Conservation (phyloP, 2,113 vertebrate genomes). For the Sprattus sprattus region DNA sequence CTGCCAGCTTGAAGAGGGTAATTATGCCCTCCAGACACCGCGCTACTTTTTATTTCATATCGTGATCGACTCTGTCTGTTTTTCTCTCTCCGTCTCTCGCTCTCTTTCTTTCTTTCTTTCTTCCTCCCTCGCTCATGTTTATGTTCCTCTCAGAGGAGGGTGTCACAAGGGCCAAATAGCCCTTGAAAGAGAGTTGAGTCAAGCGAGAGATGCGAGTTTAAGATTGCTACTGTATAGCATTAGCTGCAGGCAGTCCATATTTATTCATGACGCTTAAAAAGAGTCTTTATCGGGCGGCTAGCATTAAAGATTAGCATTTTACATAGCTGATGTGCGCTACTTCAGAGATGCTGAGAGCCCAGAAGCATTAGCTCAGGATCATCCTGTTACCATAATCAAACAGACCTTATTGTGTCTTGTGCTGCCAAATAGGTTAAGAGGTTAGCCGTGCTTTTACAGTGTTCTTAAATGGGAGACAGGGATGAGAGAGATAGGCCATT, state of each 20-base stretch:
- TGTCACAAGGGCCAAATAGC: conserved; percentile 10
- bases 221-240: conserved; percentile 14
- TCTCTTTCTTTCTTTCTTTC: not conserved
- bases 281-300: not conserved
- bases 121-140: conserved; percentile 16
- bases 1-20: conserved; percentile 38
- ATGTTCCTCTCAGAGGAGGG: conserved; percentile 29
- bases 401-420: not conserved
- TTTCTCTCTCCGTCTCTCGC: not conserved
- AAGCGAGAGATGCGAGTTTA: not conserved
- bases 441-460: not conserved
- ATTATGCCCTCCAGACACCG: conserved; percentile 51
- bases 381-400: not conserved
- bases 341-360: not conserved
- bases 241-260: not conserved
- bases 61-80: not conserved
- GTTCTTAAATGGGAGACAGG: not conserved
- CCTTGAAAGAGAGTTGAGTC: not conserved
- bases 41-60: conserved; percentile 39
- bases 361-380: not conserved
- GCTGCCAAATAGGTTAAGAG: not conserved
- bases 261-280: conserved; percentile 24
- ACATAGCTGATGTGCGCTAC: not conserved
- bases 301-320: not conserved
- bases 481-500: not conserved